Evolutionary conservation across 2,797 vertebrate species (phyloP), one percentile per base, ranked within the genome.

Genomic region (Synanceia verrucosa): DNA sequence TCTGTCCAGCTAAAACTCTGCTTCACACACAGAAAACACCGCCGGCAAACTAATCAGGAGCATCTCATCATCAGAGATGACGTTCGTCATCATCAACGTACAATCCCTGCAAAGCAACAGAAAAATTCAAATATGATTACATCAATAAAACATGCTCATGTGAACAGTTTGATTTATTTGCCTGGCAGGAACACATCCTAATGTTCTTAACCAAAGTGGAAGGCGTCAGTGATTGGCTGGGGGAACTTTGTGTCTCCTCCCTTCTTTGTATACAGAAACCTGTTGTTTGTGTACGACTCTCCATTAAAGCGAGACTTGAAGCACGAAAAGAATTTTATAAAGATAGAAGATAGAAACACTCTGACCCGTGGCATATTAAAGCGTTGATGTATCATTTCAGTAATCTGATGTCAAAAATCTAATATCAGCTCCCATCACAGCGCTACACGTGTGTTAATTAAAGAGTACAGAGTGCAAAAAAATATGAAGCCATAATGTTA

Each of bases 181-280:
- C 59, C 26, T 43, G 14, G 5, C 4, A 47, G 9, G 39, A 41
- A 70, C 58, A 44, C n/a, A 29, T 52, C 8, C 11, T 19, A 31
- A 4, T 41, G 8, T 51, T 64, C 70, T 69, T 13, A 55, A 51
- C 12, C 31, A 57, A 47, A 47, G 19, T 23, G 55, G 29, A 41
- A 19, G 67, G n/a, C 2, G 39, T 33, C 64, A 76, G 31, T 72
- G 70, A 89, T 88, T 89, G 87, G 79, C 46, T 52, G 52, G 18
- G 61, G 26, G 68, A 76, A 7, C 43, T 50, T 53, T 37, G 18
- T 82, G 83, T 85, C 84, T 83, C 86, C 88, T 86, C 85, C 85
- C 73, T 72, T 78, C 70, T 76, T 83, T 74, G 73, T 51, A 65
- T 26, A 53, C 9, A 63, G 43, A 52, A 79, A 82, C 71, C 51